Base-by-base conservation (phyloP, 2,888 invertebrate genomes). In the Drosophila conformis region DNA sequence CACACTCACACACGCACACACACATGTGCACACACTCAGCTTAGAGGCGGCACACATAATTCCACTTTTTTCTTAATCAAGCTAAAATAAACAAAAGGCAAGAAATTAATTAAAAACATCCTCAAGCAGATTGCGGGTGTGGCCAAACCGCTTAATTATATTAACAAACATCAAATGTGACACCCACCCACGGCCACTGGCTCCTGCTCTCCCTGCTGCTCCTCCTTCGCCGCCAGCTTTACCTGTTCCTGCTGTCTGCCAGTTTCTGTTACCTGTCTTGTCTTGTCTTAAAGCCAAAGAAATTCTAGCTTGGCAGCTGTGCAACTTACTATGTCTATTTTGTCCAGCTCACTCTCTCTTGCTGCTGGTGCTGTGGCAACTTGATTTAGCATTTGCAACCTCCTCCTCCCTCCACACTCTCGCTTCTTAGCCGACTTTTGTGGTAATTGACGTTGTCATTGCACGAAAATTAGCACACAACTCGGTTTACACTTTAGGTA, bases 101-200 rank as follows among this genome's bases (percentile, higher is more conserved):
- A 61, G 64, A 70, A 85, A 78, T 80, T 83, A 85, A 88, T 87
- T 78, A 87, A 82, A 86, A 40, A 82, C 82, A 76, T 76, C 48
- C 66, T 66, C 54, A 60, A 82, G 67, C 46, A 51, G 27, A 33
- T 58, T 59, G 62, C 63, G 63, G 15, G 42, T 33, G 27, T 35
- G 35, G 65, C 25, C 31, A 75, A 83, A 84, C 82, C 76, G 82
- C 77, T 87, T 84, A 73, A 87, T 87, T 84, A 73, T 78, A 80
- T 80, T 72, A 74, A 69, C 76, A 80, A 82, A 73, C 77, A 80
- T 69, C 69, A 77, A 76, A 49, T 77, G 59, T 29, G 40, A 18
- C 40, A 56, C 36, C 36, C 15, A 15, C 36, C 36, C 10, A 33
- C 33, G 0, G 0, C 36, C 8, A 5, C 8, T 11, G 29, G 15